phyloP scores from a whole-genome alignment of 2,113 vertebrate species.

The Hippotragus niger region DNA sequence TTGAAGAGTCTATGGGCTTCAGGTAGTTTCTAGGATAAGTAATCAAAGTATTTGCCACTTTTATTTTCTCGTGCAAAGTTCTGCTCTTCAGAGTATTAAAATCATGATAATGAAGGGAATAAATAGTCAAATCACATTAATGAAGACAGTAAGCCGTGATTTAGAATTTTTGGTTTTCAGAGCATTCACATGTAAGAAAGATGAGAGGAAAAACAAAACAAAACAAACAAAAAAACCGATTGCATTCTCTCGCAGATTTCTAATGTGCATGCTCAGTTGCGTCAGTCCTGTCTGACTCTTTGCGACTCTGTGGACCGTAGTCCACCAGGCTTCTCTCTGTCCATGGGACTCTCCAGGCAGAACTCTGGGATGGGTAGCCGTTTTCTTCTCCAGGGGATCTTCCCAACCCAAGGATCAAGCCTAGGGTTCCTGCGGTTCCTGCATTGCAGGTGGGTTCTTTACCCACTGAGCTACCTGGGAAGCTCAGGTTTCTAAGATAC shows the following conservation, averaged over 20 bases:
- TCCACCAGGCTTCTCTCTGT: background rate
- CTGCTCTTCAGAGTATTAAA: background rate
- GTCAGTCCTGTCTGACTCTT: background rate
- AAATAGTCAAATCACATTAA: background rate
- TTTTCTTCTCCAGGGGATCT: background rate
- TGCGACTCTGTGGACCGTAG: rapidly evolving
- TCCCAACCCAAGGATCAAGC: background rate
- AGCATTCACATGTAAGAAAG: background rate
- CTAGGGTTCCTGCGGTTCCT: rapidly evolving
- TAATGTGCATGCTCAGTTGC: background rate
- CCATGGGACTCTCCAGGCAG: background rate
- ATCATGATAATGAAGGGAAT: background rate
- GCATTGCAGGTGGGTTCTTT: background rate
- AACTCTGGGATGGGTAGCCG: background rate
- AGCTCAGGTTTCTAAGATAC: background rate
- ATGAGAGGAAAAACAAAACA: background rate
- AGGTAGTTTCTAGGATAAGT: background rate
- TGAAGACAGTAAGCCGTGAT: background rate
- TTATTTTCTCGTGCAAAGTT: background rate
- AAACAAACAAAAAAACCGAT: background rate
- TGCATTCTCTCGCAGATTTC: background rate
- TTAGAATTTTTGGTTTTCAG: background rate
- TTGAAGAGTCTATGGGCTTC: background rate
- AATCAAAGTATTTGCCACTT: background rate
- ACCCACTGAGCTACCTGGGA: background rate